These are phyloP conservation scores for Erythrolamprus reginae DNA, from an alignment of 2,113 vertebrate genomes.

Conservation along the genomic window DNA sequence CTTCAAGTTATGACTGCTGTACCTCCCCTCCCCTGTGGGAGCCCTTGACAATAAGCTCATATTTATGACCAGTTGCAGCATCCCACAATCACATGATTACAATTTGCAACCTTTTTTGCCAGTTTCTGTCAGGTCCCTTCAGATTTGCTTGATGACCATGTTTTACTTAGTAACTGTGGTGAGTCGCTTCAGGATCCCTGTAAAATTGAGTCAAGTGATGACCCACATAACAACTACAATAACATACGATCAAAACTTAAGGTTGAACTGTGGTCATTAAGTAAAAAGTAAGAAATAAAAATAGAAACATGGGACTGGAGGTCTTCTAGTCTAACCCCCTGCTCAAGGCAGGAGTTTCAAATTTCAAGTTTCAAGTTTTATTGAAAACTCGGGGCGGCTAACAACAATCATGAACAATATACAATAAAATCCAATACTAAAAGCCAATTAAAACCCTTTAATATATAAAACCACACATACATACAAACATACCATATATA, in stretches of 20 bases:
- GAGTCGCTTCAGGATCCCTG: not conserved
- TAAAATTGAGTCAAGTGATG: not conserved
- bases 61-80: not conserved
- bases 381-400: too few relatives aligned
- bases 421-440: too few relatives aligned
- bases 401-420: too few relatives aligned
- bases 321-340: too few relatives aligned
- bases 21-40: not conserved
- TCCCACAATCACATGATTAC: not conserved
- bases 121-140: not conserved
- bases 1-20: not conserved
- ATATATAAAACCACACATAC: too few relatives aligned
- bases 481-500: too few relatives aligned
- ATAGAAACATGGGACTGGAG: too few relatives aligned
- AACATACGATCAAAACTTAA: not conserved
- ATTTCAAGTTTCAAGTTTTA: too few relatives aligned
- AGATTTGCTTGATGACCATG: not conserved
- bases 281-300: not conserved
- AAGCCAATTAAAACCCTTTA: too few relatives aligned
- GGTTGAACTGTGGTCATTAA: not conserved
- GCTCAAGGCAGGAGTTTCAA: too few relatives aligned
- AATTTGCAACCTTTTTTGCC: not conserved
- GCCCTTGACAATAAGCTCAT: not conserved
- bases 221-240: not conserved
- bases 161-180: not conserved